These are phyloP conservation scores for Rhingia campestris DNA, from an alignment of 2,888 invertebrate genomes.

Conservation along the genomic window DNA sequence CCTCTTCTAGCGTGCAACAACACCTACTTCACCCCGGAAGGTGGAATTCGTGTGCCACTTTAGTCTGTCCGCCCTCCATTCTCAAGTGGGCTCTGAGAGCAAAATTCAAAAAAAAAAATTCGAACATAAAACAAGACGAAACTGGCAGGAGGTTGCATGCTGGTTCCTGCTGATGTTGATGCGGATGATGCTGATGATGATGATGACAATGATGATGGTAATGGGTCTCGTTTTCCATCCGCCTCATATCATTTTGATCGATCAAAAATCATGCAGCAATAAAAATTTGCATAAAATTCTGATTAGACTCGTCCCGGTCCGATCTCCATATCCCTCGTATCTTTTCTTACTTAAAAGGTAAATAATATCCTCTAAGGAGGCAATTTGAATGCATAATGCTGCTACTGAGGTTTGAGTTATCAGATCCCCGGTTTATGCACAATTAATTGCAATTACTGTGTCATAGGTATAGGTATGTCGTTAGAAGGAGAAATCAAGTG, in stretches of 20 bases:
- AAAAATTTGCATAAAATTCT: constrained; percentile 73
- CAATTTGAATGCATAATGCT: constrained; percentile 70
- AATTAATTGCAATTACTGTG: constrained; percentile 73
- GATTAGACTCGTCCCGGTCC: constrained; percentile 39
- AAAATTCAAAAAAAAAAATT: constrained; percentile 25
- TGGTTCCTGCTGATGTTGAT: constrained; percentile 28
- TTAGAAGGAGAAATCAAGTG: neutral
- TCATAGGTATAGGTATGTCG: constrained; percentile 1
- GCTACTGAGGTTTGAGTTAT: constrained; percentile 30
- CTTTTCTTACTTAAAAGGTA: neutral
- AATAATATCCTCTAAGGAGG: constrained; percentile 65
- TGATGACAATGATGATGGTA: constrained; percentile 60
- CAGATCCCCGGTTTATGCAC: constrained; percentile 64
- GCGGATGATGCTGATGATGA: constrained; percentile 47
- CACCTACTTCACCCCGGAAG: constrained; percentile 67
- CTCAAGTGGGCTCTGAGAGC: constrained; percentile 47
- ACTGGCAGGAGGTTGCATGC: constrained; percentile 45
- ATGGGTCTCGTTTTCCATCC: constrained; percentile 58
- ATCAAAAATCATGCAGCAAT: constrained; percentile 74
- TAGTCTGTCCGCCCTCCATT: neutral
- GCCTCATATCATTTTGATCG: constrained; percentile 67
- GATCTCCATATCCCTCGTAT: neutral
- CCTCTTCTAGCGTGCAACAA: constrained; percentile 46
- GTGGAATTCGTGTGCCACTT: constrained; percentile 60
- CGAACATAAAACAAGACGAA: constrained; percentile 14